These are phyloP conservation scores for Spodoptera littoralis DNA, from an alignment of 2,888 invertebrate species.

Conservation along the genomic window DNA sequence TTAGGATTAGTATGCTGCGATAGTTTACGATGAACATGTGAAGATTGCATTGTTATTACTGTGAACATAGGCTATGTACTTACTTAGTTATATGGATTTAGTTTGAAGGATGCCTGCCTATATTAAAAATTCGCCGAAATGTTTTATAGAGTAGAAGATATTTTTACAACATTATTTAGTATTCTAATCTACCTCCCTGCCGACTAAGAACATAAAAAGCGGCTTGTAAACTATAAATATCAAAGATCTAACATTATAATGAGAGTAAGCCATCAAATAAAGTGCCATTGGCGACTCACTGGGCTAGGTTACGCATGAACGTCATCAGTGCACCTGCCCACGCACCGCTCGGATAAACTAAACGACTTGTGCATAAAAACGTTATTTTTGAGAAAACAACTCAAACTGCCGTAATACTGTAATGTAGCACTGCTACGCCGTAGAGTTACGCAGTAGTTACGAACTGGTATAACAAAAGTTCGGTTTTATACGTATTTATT, in stretches of 20 bases:
- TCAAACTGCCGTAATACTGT: conserved; percentile 1
- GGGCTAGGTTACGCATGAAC: conserved; percentile 59
- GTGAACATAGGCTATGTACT: too few species aligned
- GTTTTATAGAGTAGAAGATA: conserved; percentile 2
- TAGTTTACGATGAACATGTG: too few species aligned
- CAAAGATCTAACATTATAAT: conserved; percentile 63
- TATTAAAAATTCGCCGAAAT: background rate
- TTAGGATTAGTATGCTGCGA: too few species aligned
- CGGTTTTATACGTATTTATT: too few species aligned
- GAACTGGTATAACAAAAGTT: background rate
- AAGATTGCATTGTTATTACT: too few species aligned
- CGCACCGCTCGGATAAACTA: conserved; percentile 32
- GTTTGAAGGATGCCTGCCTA: background rate
- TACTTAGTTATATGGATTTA: too few species aligned
- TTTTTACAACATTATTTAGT: conserved; percentile 20
- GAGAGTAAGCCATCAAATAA: conserved; percentile 69
- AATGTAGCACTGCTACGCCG: conserved; percentile 42
- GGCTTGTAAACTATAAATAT: conserved; percentile 60
- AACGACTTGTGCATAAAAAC: conserved; percentile 24
- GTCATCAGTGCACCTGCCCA: conserved; percentile 64
- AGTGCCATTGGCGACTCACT: conserved; percentile 63
- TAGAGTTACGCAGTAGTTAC: conserved; percentile 33
- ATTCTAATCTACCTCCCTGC: conserved; percentile 47
- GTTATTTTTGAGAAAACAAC: conserved; percentile 26
- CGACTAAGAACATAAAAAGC: conserved; percentile 54